Evolutionary conservation across 2,888 invertebrate genomes (phyloP).

Genomic region (Drosophila emarginata): DNA sequence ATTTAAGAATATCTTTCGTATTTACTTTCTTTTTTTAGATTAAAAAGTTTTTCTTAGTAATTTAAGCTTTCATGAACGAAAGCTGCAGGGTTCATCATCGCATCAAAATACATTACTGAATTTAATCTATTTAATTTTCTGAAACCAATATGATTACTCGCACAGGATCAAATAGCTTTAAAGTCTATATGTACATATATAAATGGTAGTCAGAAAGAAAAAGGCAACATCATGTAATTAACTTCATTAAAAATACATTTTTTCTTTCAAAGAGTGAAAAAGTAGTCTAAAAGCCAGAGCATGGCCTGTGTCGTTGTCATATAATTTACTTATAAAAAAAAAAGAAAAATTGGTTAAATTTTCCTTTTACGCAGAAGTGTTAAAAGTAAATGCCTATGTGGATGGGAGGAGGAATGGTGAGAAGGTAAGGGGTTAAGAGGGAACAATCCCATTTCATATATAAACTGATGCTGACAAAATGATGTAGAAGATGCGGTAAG

Average conservation of each 20-base stretch:
- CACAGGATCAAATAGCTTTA: neutral
- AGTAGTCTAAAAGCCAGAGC: conserved; percentile 8
- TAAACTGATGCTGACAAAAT: neutral
- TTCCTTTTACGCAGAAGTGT: conserved; percentile 47
- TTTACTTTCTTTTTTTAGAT: neutral
- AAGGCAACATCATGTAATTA: conserved; percentile 49
- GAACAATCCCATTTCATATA: neutral
- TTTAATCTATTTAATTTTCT: neutral
- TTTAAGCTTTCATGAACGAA: too few species aligned
- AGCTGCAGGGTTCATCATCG: too few species aligned
- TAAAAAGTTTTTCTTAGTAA: too few species aligned
- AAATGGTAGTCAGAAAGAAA: conserved; percentile 30
- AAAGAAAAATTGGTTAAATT: conserved; percentile 50
- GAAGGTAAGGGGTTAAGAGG: neutral
- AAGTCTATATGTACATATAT: neutral
- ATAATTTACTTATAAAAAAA: conserved; percentile 72
- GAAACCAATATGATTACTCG: neutral
- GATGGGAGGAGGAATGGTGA: conserved; percentile 1
- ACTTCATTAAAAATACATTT: conserved; percentile 62
- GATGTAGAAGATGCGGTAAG: neutral
- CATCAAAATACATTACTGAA: too few species aligned
- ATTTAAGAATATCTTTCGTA: neutral
- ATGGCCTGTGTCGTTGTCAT: conserved; percentile 32
- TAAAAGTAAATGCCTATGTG: conserved; percentile 16
- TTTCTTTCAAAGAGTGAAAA: conserved; percentile 17